Evolutionary conservation across 2,888 invertebrate species (phyloP).

Genomic region (Esperia sulphurella): DNA sequence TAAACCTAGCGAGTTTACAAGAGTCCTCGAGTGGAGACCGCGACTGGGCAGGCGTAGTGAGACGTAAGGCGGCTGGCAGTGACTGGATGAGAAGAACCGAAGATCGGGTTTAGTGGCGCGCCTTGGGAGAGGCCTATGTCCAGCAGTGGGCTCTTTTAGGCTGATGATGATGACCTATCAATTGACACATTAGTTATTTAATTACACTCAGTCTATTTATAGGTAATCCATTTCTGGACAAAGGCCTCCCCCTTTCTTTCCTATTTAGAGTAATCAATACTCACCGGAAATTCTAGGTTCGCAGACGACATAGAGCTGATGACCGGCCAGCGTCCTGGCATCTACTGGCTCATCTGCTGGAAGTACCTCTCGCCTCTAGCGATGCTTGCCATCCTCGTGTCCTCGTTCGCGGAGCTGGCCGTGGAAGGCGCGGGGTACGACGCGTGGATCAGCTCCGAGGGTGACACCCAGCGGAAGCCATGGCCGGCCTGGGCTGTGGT

Average conservation of each 20-base stretch:
- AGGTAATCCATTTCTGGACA: too few species aligned
- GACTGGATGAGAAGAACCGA: too few species aligned
- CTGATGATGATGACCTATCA: too few species aligned
- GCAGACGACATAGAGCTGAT: conserved; percentile 96
- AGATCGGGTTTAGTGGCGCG: too few species aligned
- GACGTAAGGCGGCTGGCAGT: too few species aligned
- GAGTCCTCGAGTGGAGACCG: too few species aligned
- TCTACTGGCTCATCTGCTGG: conserved; percentile 97
- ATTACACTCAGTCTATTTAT: too few species aligned
- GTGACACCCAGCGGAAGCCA: conserved; percentile 85
- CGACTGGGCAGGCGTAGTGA: too few species aligned
- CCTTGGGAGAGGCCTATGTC: too few species aligned
- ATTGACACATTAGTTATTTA: too few species aligned
- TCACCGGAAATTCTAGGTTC: conserved; percentile 80
- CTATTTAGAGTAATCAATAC: neutral
- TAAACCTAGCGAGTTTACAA: too few species aligned
- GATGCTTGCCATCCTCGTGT: conserved; percentile 91
- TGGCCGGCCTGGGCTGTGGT: conserved; percentile 93
- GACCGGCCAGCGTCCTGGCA: conserved; percentile 92
- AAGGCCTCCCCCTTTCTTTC: neutral
- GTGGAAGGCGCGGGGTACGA: conserved; percentile 88
- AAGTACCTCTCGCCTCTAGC: conserved; percentile 94
- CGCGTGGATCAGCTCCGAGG: conserved; percentile 88
- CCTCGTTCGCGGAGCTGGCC: conserved; percentile 89
- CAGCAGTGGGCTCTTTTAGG: too few species aligned